These are phyloP conservation scores for Leucoma salicis DNA, from an alignment of 2,888 invertebrate genomes.

Conservation along the genomic window DNA sequence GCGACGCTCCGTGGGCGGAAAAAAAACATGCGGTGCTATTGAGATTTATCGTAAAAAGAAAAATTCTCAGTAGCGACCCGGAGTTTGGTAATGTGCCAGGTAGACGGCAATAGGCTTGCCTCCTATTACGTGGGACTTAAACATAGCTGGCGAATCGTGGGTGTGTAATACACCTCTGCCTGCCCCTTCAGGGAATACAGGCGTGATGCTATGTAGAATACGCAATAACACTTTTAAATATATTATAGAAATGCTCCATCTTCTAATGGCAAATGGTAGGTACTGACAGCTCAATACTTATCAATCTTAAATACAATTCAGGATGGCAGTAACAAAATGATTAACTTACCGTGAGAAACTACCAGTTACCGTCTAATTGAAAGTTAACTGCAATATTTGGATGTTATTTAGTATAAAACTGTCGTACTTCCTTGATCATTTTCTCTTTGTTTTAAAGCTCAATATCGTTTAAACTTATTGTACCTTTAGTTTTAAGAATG, in stretches of 20 bases:
- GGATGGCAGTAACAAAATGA: not conserved
- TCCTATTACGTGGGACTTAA: no score
- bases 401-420: not conserved
- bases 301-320: not conserved
- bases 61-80: no score
- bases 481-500: not conserved
- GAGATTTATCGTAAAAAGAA: no score
- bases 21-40: no score
- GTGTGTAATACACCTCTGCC: no score
- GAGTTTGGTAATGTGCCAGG: no score
- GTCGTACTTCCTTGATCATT: not conserved
- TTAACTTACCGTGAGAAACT: not conserved
- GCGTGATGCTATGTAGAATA: no score
- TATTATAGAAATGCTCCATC: not conserved
- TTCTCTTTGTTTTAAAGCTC: not conserved
- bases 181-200: no score
- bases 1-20: no score
- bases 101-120: no score
- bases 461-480: not conserved
- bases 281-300: not conserved
- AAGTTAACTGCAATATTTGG: not conserved
- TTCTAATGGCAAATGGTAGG: not conserved
- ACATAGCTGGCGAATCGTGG: no score
- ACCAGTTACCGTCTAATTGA: not conserved
- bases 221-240: not conserved